A percentile compares a stretch with the other conserved stretches of the same genome.
phyloP scores from a whole-genome alignment of 2,888 invertebrate genomes.

The Dasypogon diadema region DNA sequence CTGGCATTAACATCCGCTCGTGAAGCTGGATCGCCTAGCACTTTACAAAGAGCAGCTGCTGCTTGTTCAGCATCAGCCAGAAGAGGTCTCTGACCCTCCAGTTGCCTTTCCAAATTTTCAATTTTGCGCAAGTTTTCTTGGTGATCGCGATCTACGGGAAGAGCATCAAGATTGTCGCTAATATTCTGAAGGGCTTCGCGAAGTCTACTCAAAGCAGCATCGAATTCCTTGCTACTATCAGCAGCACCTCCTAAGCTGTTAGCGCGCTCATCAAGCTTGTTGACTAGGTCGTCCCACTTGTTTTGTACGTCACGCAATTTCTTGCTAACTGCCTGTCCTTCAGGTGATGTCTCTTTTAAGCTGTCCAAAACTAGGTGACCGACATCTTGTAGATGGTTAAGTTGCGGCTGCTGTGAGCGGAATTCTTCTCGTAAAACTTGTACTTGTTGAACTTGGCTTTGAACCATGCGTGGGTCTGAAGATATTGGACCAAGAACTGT shows the following conservation, averaged over 20 bases:
- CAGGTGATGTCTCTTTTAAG: constrained; percentile 71
- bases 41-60: constrained; percentile 87
- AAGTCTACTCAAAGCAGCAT: constrained; percentile 85
- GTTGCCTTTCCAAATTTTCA: constrained; percentile 86
- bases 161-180: constrained; percentile 86
- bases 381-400: constrained; percentile 86
- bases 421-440: constrained; percentile 96
- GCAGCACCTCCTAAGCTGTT: constrained; percentile 90
- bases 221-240: constrained; percentile 93
- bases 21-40: constrained; percentile 90
- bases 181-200: constrained; percentile 89
- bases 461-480: constrained; percentile 94
- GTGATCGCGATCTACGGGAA: constrained; percentile 84
- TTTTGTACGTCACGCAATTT: constrained; percentile 80
- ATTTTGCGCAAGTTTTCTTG: constrained; percentile 89
- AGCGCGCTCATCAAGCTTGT: constrained; percentile 88
- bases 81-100: constrained; percentile 89
- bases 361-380: constrained; percentile 80
- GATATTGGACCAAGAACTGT: constrained; percentile 95
- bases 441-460: constrained; percentile 94
- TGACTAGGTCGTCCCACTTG: constrained; percentile 85
- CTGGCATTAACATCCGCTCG: constrained; percentile 92
- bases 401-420: constrained; percentile 89
- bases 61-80: constrained; percentile 90
- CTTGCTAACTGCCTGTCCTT: constrained; percentile 76